A percentile compares a stretch with the other conserved stretches of the same genome.
Conservation (phyloP, 2,797 vertebrate genomes). For the Anolis apletophallus region DNA sequence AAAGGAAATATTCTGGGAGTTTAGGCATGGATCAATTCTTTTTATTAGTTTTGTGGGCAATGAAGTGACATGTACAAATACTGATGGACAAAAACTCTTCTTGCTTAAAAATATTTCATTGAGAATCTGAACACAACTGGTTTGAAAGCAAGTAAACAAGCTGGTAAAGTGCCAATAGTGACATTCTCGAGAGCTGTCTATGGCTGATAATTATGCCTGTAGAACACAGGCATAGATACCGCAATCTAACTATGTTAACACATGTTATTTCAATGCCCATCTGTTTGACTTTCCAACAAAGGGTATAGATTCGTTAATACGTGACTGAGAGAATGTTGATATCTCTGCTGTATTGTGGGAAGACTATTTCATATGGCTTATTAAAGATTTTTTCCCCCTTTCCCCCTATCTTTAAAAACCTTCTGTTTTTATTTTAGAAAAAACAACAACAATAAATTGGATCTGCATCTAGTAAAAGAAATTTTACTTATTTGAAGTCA, state of each 20-base stretch:
- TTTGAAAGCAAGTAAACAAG: slow-evolving; percentile 46
- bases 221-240: slow-evolving; percentile 50
- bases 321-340: slow-evolving; percentile 43
- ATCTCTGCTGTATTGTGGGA: slow-evolving; percentile 37
- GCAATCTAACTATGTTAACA: slow-evolving; percentile 58
- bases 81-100: slow-evolving; percentile 24
- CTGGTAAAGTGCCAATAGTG: slow-evolving; percentile 30
- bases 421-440: slow-evolving; percentile 56
- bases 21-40: slow-evolving; percentile 23
- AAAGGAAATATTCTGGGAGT: neutral
- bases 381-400: neutral
- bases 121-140: slow-evolving; percentile 45
- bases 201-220: slow-evolving; percentile 33
- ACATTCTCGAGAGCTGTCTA: slow-evolving; percentile 35
- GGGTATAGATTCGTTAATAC: slow-evolving; percentile 44
- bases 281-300: slow-evolving; percentile 65
- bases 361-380: slow-evolving; percentile 44
- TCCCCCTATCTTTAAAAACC: slow-evolving; percentile 54
- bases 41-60: slow-evolving; percentile 33
- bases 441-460: slow-evolving; percentile 59
- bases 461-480: slow-evolving; percentile 63
- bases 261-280: slow-evolving; percentile 64
- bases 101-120: slow-evolving; percentile 47
- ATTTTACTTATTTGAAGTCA: slow-evolving; percentile 62
- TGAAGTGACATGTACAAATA: slow-evolving; percentile 48